A percentile compares a stretch with the other conserved stretches of the same genome.
Evolutionary conservation across 2,888 invertebrate species (phyloP).

Genomic region (Charanyca ferruginea): DNA sequence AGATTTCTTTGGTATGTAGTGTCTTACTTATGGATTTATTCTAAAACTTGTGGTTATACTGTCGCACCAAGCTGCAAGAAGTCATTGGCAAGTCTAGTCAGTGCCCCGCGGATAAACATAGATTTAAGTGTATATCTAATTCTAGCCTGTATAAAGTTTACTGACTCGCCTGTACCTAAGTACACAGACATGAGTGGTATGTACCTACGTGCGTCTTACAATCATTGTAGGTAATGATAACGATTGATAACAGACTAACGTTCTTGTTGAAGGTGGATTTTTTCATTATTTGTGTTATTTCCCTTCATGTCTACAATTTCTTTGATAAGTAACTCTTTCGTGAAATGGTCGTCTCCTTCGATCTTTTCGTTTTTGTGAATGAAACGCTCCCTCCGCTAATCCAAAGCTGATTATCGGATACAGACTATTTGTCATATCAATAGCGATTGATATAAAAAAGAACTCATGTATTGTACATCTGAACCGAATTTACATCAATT

Average conservation of each 20-base stretch:
- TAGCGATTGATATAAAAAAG: background rate
- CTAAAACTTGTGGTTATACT: conserved; percentile 18
- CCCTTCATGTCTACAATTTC: conserved; percentile 2
- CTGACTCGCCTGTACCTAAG: conserved; percentile 48
- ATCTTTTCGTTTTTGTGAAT: background rate
- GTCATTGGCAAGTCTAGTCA: conserved; percentile 43
- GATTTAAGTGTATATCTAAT: conserved; percentile 51
- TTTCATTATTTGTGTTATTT: conserved; percentile 24
- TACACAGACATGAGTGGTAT: conserved; percentile 38
- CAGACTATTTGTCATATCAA: background rate
- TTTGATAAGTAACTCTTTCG: background rate
- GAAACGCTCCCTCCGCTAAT: background rate
- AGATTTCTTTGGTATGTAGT: too few species aligned
- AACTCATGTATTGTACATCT: conserved; percentile 15
- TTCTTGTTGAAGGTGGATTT: conserved; percentile 45
- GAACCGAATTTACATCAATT: conserved; percentile 14
- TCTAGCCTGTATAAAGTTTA: conserved; percentile 63
- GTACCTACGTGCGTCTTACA: conserved; percentile 44
- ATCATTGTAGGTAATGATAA: conserved; percentile 60
- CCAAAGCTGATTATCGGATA: background rate
- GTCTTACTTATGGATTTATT: conserved; percentile 18
- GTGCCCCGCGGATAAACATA: conserved; percentile 52
- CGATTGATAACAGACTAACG: conserved; percentile 53
- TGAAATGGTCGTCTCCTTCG: background rate
- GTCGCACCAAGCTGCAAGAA: conserved; percentile 7